Evolutionary conservation across 2,888 invertebrate species (phyloP), one percentile per base, ranked within the genome.

Genomic region (Lasioglossum vierecki): DNA sequence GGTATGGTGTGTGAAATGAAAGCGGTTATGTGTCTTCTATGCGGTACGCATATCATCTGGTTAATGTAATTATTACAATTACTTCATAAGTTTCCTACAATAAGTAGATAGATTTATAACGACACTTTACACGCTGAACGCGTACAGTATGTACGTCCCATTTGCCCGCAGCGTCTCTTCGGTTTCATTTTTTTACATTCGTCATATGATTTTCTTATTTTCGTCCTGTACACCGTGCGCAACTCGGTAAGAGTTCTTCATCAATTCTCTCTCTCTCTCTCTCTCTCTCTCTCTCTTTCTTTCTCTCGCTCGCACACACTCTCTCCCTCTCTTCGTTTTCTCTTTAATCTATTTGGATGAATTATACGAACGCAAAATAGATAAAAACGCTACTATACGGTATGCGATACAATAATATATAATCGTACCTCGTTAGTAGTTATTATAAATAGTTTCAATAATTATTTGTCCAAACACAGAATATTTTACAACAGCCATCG

Each of bases 401-500:
- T 92, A 91, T 91, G 91, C 89, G 88, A 90, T 92, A 93, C 89
- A 89, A 91, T 93, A 90, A 88, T 92, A 91, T 92, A 91, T 87
- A 83, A 78, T 83, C 91, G 90, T 92, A 91, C 90, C 89, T 92
- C 88, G 91, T 39, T 39, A 68, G 92, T 92, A 92, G 88, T 92
- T 86, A 86, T 91, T 92, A 92, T 93, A 93, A 91, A 93, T 92
- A 93, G 92, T 91, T 91, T 94, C 91, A 92, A 94, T 94, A 94
- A 91, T 93, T 93, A 93, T 93, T 93, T 93, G 93, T 94, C 93
- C 91, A 94, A 93, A 94, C 93, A 94, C 91, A 93, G 93, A 94
- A 94, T 94, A 94, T 94, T 94, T 93, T 94, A 94, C 94, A 94
- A 94, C 94, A 94, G 93, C 93, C 93, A 93, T 93, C 92, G 93